Evolutionary conservation across 2,113 vertebrate species (phyloP).

Genomic region (Indicator indicator): DNA sequence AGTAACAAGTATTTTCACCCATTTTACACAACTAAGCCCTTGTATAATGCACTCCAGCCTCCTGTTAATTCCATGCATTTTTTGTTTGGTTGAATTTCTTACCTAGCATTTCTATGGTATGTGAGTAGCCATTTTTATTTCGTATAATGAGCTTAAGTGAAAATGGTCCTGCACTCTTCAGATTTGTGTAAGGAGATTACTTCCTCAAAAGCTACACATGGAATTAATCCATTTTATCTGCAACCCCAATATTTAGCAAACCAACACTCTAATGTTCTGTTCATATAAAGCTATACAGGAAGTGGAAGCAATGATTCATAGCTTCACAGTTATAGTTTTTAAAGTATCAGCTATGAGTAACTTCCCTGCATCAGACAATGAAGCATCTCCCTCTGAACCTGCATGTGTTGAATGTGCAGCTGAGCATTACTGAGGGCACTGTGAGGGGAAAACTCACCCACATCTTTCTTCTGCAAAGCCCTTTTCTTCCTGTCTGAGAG

Average conservation of each 20-base stretch:
- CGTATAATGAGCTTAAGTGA: not conserved
- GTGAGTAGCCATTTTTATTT: not conserved
- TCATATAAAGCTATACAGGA: fast-evolving
- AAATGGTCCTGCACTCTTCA: not conserved
- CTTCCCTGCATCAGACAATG: too few species aligned
- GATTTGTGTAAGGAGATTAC: not conserved
- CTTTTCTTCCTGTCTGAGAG: slow-evolving; percentile 95
- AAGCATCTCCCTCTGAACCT: not conserved
- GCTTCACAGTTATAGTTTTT: not conserved
- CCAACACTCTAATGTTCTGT: not conserved
- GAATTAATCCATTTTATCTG: not conserved
- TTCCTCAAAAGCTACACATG: not conserved
- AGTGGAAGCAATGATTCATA: not conserved
- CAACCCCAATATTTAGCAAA: not conserved
- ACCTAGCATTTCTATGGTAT: not conserved
- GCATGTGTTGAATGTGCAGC: fast-evolving
- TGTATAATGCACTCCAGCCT: not conserved
- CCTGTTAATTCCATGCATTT: not conserved
- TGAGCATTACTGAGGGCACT: fast-evolving
- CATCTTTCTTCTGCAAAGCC: slow-evolving; percentile 94
- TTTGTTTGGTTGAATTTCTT: not conserved
- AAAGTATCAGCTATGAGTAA: not conserved
- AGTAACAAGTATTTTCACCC: not conserved
- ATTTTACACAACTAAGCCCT: not conserved
- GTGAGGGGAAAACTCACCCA: slow-evolving; percentile 79